Base-by-base conservation (phyloP, 2,797 vertebrate species). In the Peromyscus attwateri region DNA sequence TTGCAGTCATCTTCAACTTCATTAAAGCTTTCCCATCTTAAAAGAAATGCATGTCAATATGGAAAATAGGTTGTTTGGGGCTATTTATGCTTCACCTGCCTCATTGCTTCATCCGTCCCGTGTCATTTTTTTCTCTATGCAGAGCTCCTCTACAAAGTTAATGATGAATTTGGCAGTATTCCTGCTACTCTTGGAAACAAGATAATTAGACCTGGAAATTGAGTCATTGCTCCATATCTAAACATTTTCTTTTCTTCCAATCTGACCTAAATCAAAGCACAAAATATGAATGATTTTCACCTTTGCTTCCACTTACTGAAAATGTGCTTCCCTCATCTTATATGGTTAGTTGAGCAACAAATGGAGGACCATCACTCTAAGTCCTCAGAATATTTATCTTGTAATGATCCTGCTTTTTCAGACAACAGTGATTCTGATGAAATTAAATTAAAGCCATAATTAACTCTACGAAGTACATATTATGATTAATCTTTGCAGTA, bases 21-120 rank as follows among this genome's bases (percentile, higher is more conserved):
- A 96, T 96, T 97, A 97, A 89, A 96, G 92, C 92, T 92, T 92
- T 52, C 60, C 31, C 16, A 89, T 97, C 92, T 94, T 94, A 95
- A 76, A 94, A 87, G 55, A 89, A 96, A 95, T 49, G 89, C 73
- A 95, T 94, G 96, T 95, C 92, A 95, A 84, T 97, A 96, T 90
- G 94, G 95, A 97, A 96, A 97, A 98, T 88, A 93, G 89, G 81
- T 76, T 97, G 93, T 97, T 93, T 84, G 94, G 77, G 94, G 37
- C 95, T 81, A 96, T 94, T 96, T 89, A 90, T 94, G 84, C 49
- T 94, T 97, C 94, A 96, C 82, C 90, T 97, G 46, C 96, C 68
- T 92, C 79, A 84, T 88, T 79, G 71, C 76, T 92, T 96, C 92
- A 97, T 83, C 88, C 89, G 64, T 95, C 79, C 95, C 94, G 16